phyloP scores from a whole-genome alignment of 2,888 invertebrate species.

The Cosmia trapezina region DNA sequence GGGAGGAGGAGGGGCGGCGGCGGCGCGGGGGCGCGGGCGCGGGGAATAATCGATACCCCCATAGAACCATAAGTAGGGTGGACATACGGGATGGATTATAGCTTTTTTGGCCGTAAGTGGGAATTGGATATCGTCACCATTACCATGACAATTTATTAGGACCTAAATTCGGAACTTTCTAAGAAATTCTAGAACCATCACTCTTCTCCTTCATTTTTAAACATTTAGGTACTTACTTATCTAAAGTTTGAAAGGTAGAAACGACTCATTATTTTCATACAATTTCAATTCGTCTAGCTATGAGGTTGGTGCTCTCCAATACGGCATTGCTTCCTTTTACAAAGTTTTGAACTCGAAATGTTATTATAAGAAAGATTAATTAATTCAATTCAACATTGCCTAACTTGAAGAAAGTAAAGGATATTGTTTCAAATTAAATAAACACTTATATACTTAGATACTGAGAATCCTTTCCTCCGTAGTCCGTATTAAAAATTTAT shows the following conservation, averaged over 20 bases:
- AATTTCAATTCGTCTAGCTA: conserved; percentile 55
- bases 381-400: conserved; percentile 63
- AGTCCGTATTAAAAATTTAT: conserved; percentile 27
- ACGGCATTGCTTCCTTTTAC: conserved; percentile 47
- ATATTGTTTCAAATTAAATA: conserved; percentile 64
- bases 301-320: conserved; percentile 41
- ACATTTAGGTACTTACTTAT: neutral
- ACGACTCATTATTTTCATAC: conserved; percentile 49
- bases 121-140: conserved; percentile 41
- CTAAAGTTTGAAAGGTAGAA: conserved; percentile 26
- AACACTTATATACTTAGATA: conserved; percentile 39
- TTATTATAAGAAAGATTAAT: conserved; percentile 67
- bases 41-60: conserved; percentile 86
- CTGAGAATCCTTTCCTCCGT: conserved; percentile 27
- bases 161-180: neutral
- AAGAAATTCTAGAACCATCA: neutral
- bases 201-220: conserved; percentile 1
- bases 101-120: conserved; percentile 78
- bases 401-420: conserved; percentile 57
- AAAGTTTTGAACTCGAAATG: conserved; percentile 59
- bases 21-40: conserved; percentile 54
- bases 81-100: conserved; percentile 81
- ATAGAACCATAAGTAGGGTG: conserved; percentile 87
- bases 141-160: conserved; percentile 18
- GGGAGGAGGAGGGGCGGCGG: conserved; percentile 52